Conservation (phyloP, 2,113 vertebrate species). For the Oreochromis spilurus region DNA sequence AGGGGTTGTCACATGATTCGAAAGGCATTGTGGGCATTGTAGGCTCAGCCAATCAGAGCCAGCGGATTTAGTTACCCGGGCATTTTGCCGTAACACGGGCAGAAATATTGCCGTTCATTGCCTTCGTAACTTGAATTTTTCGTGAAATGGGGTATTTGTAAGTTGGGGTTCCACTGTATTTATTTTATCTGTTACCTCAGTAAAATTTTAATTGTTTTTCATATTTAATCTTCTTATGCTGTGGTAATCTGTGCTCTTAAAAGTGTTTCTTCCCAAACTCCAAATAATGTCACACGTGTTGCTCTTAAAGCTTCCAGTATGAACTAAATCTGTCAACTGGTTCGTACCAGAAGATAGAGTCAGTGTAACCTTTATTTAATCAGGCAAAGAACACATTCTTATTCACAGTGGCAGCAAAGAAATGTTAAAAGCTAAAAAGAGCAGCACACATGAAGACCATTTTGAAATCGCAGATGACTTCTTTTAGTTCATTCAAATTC, state of each 20-base stretch:
- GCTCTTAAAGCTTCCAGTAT: background rate
- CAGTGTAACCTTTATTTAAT: background rate
- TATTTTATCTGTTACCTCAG: background rate
- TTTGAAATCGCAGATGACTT: background rate
- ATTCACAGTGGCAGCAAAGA: background rate
- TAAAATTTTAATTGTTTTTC: background rate
- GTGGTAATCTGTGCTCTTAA: background rate
- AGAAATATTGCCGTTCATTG: background rate
- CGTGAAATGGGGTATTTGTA: fast-evolving
- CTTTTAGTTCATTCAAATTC: background rate
- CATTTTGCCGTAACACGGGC: background rate
- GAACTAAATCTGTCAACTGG: background rate
- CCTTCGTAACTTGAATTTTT: background rate
- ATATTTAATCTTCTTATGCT: background rate
- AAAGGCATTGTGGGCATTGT: background rate
- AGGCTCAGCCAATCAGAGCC: background rate
- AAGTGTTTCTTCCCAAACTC: background rate
- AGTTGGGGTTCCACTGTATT: background rate
- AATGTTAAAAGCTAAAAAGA: background rate
- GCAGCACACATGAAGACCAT: background rate
- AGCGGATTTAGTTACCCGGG: fast-evolving
- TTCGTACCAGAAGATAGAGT: background rate
- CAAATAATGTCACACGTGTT: background rate
- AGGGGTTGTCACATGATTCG: background rate
- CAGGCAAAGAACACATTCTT: too few relatives aligned